Evolutionary conservation across 1,140 invertebrate species (phyloP), one percentile per base, ranked within the genome.

Genomic region (Panagrolaimus sp.): DNA sequence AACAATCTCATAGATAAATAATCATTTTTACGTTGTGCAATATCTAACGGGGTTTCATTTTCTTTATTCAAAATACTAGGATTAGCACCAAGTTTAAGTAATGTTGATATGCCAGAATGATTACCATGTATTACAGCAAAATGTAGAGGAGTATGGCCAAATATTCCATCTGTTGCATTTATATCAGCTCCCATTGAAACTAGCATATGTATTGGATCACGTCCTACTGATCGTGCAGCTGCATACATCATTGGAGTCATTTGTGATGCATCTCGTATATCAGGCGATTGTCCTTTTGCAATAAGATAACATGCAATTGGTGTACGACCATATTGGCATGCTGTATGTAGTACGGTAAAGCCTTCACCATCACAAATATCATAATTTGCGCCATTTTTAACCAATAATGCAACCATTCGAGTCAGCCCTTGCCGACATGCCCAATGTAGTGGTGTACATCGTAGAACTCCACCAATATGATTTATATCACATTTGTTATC

Each of bases 181-280:
- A 92, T 88, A 75, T 89, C 90, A 8, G 95, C 94, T 27, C 94
- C 94, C 79, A 98, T 88, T 1, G 93, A 96, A 45, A 98, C 85
- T 66, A 98, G 85, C 65, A 98, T 85, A 69, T 93, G 87, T 16
- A 92, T 89, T 4, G 96, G 95, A 87, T 98, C 95, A 79, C 92
- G 87, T 72, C 89, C 90, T 76, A 89, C 88, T 25, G 89, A 87
- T 85, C 90, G 87, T 78, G 89, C 89, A 20, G 88, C 87, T 71
- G 89, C 89, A 93, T 95, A 98, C 94, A 98, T 98, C 0, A 98
- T 87, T 42, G 96, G 90, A 38, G 96, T 98, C 92, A 98, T 96
- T 27, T 84, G 83, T 68, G 71, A 66, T 44, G 67, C 69, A 69
- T 83, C 83, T 3, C 67, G 47, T 42, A 69, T 63, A 69, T 84